Percentiles rank a stretch among this genome's conserved stretches.
Evolutionary conservation across 2,797 vertebrate species (phyloP).

Genomic region (Podargus strigoides): DNA sequence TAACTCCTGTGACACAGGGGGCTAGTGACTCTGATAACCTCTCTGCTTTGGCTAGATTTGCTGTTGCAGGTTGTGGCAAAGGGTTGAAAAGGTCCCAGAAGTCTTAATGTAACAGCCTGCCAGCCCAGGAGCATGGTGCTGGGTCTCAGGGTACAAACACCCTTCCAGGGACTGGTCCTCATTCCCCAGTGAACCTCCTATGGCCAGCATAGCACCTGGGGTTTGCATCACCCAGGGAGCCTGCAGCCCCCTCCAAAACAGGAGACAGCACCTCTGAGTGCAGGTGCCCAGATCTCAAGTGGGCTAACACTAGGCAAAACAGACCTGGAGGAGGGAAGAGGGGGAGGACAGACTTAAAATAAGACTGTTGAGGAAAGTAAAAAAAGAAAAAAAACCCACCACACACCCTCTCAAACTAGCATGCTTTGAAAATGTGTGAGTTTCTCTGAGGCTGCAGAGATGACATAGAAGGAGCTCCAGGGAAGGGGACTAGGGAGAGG

Average conservation of each 20-base stretch:
- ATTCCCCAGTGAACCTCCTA: accelerated
- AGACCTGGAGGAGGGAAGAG: not conserved
- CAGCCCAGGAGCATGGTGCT: not conserved
- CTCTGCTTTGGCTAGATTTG: not conserved
- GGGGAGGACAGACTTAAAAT: not conserved
- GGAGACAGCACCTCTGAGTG: not conserved
- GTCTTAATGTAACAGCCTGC: not conserved
- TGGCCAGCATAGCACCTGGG: not conserved
- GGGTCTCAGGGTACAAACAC: not conserved
- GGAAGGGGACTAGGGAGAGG: not conserved
- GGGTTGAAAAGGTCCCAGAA: not conserved
- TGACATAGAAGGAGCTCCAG: not conserved
- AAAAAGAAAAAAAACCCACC: not conserved
- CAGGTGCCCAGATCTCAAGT: not conserved
- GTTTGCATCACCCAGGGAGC: not conserved
- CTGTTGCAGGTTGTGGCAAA: too few relatives aligned
- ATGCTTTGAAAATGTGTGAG: not conserved
- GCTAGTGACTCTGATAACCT: not conserved
- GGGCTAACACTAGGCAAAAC: not conserved
- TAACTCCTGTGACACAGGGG: not conserved
- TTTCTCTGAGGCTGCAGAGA: not conserved
- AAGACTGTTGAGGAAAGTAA: not conserved
- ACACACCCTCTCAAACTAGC: not conserved
- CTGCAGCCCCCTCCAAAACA: not conserved
- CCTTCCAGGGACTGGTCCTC: not conserved